Percentiles rank a stretch among this genome's conserved stretches.
phyloP scores from a whole-genome alignment of 2,797 vertebrate genomes.

The Pelodytes ibericus region DNA sequence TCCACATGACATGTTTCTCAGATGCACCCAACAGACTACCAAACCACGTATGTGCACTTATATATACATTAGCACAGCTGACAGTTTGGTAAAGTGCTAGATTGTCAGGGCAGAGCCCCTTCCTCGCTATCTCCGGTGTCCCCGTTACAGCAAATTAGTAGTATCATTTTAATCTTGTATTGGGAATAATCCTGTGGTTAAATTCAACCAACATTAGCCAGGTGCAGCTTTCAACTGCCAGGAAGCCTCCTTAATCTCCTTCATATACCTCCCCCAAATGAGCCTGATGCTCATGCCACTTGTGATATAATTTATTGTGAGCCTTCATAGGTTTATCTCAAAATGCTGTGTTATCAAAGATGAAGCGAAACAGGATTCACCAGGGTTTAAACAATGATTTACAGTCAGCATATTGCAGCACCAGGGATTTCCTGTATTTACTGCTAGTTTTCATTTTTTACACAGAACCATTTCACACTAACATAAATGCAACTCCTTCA shows the following conservation, averaged over 20 bases:
- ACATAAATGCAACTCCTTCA: too few species aligned
- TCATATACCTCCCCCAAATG: slow-evolving; percentile 16
- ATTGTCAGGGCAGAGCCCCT: slow-evolving; percentile 5
- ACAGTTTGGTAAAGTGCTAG: not conserved
- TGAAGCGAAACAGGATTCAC: slow-evolving; percentile 4
- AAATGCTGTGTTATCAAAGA: slow-evolving; percentile 24
- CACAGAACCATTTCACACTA: not conserved
- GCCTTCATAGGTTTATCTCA: slow-evolving; percentile 9
- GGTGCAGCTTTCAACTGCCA: slow-evolving; percentile 31
- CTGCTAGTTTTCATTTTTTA: not conserved
- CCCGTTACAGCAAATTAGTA: slow-evolving; percentile 25
- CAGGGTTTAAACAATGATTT: slow-evolving; percentile 3
- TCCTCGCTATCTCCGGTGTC: slow-evolving; percentile 11
- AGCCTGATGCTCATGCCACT: slow-evolving; percentile 27
- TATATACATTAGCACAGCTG: not conserved
- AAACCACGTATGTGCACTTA: too few species aligned
- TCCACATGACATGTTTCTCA: too few species aligned
- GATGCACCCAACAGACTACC: too few species aligned
- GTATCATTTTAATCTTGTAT: slow-evolving; percentile 45
- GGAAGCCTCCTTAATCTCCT: slow-evolving; percentile 33
- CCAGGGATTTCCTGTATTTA: slow-evolving; percentile 1
- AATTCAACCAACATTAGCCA: slow-evolving; percentile 33
- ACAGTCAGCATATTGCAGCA: slow-evolving; percentile 15
- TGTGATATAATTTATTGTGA: slow-evolving; percentile 3
- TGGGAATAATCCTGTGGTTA: slow-evolving; percentile 23